phyloP scores from a whole-genome alignment of 2,888 invertebrate species.

The Volucella zonaria region DNA sequence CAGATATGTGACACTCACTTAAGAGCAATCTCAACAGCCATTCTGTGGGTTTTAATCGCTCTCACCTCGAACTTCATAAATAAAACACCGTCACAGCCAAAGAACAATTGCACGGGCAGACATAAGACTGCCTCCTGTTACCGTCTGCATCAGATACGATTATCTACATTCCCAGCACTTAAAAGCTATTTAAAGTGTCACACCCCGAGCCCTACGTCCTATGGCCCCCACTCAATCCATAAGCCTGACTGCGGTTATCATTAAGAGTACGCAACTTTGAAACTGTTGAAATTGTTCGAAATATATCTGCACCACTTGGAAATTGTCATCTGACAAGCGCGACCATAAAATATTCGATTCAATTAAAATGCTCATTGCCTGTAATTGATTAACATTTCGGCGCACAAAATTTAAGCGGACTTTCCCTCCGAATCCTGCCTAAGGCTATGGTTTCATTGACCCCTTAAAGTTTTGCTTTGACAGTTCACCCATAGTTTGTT shows the following conservation, averaged over 20 bases:
- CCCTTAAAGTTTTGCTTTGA: neutral
- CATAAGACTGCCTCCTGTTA: conserved; percentile 39
- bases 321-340: conserved; percentile 37
- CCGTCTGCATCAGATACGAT: conserved; percentile 50
- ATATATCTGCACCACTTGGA: conserved; percentile 40
- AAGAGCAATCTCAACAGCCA: conserved; percentile 9
- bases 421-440: neutral
- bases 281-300: neutral
- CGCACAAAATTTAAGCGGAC: neutral
- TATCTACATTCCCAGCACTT: conserved; percentile 15
- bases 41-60: conserved; percentile 31
- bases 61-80: conserved; percentile 39
- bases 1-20: conserved; percentile 7
- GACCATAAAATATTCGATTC: conserved; percentile 37
- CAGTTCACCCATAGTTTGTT: too few relatives aligned
- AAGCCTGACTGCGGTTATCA: conserved; percentile 31
- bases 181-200: conserved; percentile 8
- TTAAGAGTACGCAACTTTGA: conserved; percentile 12
- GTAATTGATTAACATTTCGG: conserved; percentile 26
- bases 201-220: neutral
- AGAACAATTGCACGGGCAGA: neutral
- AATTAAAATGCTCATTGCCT: conserved; percentile 51
- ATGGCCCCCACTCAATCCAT: neutral
- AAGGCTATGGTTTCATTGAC: conserved; percentile 28
- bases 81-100: conserved; percentile 14